Base-by-base conservation (phyloP, 2,888 invertebrate genomes). In the Scrobipalpa atriplicella region DNA sequence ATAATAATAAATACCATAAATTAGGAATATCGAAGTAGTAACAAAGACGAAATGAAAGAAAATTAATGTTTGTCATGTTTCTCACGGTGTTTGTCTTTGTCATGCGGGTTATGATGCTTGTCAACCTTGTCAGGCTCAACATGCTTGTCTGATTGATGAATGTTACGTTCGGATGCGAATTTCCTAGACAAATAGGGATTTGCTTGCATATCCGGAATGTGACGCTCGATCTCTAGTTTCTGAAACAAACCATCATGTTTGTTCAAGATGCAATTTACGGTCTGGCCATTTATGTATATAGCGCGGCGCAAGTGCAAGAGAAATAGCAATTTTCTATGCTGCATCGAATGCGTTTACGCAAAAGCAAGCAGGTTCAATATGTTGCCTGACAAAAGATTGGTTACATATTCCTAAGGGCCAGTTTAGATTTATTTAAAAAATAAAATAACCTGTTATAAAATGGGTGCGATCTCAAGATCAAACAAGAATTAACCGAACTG, bases 171-270 rank as follows among this genome's bases (percentile, higher is more conserved):
- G 8, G 66, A 83, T 62, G 92, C 92, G 77, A 92, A 90, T 68
- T 78, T 84, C 70, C 83, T 90, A 0, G 89, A 83, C 70, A 92
- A 77, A 41, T 82, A 83, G 61, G 90, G 91, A 77, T 92, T 92
- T 1, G 72, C 72, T 1, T 84, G 78, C 66, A 92, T 80, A 41
- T 84, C 84, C 1, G 84, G 85, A 11, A 75, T 67, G 0, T 70
- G 69, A 1, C 69, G 77, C 67, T 91, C 92, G 43, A 83, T 38
- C 65, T 86, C 76, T 69, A 92, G 73, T 90, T 91, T 92, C 92
- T 92, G 85, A 68, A 79, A 82, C 61, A 62, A 60, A 62, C 36
- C 7, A 47, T n/a, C n/a, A 3, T 13, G 13, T 29, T 29, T 29
- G 5, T n/a, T 5, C 29, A 29, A 29, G 2, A 29, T 5, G 29